These are phyloP conservation scores for Sinocyclocheilus anshuiensis DNA, from an alignment of 2,113 vertebrate species.

Conservation along the genomic window DNA sequence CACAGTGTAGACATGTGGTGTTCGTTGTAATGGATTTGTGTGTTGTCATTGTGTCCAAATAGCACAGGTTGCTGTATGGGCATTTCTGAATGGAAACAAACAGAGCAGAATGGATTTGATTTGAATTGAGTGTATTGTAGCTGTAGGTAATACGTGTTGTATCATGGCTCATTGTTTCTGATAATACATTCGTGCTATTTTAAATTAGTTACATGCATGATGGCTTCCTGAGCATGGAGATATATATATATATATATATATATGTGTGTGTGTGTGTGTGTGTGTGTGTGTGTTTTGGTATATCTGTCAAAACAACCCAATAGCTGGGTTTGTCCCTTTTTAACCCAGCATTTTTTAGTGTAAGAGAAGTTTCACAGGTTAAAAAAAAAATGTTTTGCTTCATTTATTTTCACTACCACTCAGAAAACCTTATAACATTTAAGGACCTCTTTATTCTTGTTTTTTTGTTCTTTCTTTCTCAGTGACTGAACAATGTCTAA, in stretches of 20 bases:
- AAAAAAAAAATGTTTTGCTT: background rate
- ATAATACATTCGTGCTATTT: background rate
- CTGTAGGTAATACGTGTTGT: background rate
- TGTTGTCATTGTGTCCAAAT: slow-evolving; percentile 7
- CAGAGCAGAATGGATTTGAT: background rate
- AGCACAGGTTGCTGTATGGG: background rate
- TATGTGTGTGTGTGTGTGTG: no score
- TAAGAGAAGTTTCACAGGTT: background rate
- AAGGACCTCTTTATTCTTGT: background rate
- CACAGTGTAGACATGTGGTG: slow-evolving; percentile 4
- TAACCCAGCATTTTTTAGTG: no score
- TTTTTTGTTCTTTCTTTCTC: background rate
- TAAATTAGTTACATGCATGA: slow-evolving; percentile 5
- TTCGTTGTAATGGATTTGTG: slow-evolving; percentile 18
- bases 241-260: background rate
- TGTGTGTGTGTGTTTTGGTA: background rate
- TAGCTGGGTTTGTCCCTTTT: no score
- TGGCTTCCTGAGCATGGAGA: no score
- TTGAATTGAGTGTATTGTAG: background rate
- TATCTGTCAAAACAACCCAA: no score
- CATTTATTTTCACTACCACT: background rate
- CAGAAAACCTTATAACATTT: background rate
- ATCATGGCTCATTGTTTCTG: background rate
- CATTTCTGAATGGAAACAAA: slow-evolving; percentile 23
- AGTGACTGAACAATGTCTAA: background rate